phyloP scores from a whole-genome alignment of 2,113 vertebrate genomes.

The Sphaerodactylus townsendi region DNA sequence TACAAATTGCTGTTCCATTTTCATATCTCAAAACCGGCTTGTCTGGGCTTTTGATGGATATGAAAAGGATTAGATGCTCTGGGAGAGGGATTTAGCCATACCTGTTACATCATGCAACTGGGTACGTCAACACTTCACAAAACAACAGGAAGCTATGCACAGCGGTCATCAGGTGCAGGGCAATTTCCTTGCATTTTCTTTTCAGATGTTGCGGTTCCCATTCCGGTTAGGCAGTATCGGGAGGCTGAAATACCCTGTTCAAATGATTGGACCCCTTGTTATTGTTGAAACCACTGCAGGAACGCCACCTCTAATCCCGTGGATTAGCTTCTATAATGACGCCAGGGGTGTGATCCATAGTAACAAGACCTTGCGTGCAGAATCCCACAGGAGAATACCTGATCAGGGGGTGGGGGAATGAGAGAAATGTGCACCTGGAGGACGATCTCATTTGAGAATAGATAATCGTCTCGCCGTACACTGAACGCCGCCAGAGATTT shows the following conservation, averaged over 20 bases:
- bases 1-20: slow-evolving; percentile 9
- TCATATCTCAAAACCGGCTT: not conserved
- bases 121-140: not conserved
- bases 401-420: not conserved
- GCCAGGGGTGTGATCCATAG: not conserved
- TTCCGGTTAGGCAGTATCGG: not conserved
- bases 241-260: not conserved
- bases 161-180: not conserved
- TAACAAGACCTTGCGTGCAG: not conserved
- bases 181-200: not conserved
- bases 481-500: not conserved
- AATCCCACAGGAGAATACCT: not conserved
- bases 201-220: not conserved
- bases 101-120: not conserved
- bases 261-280: not conserved
- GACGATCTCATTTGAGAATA: not conserved
- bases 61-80: not conserved
- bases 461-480: not conserved
- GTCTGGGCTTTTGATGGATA: not conserved
- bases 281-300: not conserved
- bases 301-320: slow-evolving; percentile 7
- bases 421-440: not conserved
- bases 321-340: not conserved
- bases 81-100: not conserved
- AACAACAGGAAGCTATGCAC: not conserved